Percentiles rank a stretch among this genome's conserved stretches.
Evolutionary conservation across 1,140 invertebrate species (phyloP).

Genomic region (Ips typographus): DNA sequence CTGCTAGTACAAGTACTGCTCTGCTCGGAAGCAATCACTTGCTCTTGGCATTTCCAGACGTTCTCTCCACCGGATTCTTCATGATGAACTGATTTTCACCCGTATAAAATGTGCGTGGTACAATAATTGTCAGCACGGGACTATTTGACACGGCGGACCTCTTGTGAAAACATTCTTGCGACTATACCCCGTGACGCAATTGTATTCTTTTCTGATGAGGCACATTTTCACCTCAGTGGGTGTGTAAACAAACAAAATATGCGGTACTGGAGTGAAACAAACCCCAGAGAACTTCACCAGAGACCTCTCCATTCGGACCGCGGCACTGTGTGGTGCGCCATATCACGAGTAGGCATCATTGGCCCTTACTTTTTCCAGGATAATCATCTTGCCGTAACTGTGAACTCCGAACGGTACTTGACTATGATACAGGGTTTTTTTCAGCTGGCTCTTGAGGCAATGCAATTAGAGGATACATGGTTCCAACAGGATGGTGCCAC

Average conservation of each 20-base stretch:
- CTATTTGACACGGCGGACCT: neutral
- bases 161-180: no score
- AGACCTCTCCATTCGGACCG: neutral
- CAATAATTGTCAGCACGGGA: neutral
- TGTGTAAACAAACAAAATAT: neutral
- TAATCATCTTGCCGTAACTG: neutral
- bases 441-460: neutral
- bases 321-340: neutral
- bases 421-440: neutral
- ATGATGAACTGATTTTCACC: no score
- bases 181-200: neutral
- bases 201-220: neutral
- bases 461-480: neutral
- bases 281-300: neutral
- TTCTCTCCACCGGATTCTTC: no score
- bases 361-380: no score
- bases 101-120: no score
- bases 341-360: neutral
- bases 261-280: neutral
- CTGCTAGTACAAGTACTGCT: no score
- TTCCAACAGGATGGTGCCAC: neutral
- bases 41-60: no score
- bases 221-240: neutral
- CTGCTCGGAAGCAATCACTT: no score
- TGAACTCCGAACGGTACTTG: no score